Conservation (phyloP, 2,888 invertebrate species). For the Erynnis tages region DNA sequence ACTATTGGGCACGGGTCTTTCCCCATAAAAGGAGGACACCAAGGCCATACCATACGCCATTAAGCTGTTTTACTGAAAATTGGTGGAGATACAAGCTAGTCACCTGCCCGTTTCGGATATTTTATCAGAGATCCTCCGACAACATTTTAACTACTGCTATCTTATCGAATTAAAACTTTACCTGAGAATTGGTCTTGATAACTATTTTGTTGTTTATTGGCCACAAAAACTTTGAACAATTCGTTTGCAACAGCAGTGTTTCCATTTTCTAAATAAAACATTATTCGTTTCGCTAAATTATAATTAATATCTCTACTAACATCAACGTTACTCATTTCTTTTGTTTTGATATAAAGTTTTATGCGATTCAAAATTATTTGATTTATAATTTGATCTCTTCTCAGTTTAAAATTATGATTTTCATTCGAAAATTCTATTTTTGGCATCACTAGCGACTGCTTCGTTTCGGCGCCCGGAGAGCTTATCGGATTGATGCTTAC, state of each 20-base stretch:
- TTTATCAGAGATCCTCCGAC: too few species aligned
- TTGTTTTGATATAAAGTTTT: slow-evolving; percentile 48
- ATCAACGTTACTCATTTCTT: slow-evolving; percentile 43
- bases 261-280: slow-evolving; percentile 52
- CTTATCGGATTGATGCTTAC: slow-evolving; percentile 3
- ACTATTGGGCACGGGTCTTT: too few species aligned
- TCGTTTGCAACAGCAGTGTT: slow-evolving; percentile 57
- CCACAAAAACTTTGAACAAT: slow-evolving; percentile 54
- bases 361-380: slow-evolving; percentile 64
- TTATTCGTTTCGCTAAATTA: slow-evolving; percentile 55
- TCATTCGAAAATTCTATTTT: slow-evolving; percentile 8
- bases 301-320: slow-evolving; percentile 49
- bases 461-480: neutral
- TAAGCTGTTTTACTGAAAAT: too few species aligned
- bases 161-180: too few species aligned
- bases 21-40: too few species aligned
- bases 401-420: slow-evolving; percentile 43
- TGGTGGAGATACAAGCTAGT: too few species aligned
- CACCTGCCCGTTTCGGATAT: too few species aligned
- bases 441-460: slow-evolving; percentile 20
- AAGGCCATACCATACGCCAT: too few species aligned
- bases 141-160: too few species aligned
- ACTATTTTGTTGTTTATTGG: slow-evolving; percentile 38
- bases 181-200: too few species aligned
- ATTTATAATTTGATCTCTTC: slow-evolving; percentile 57